These are phyloP conservation scores for Caenorhabditis remanei DNA, from an alignment of 1,140 invertebrate genomes.

Conservation along the genomic window DNA sequence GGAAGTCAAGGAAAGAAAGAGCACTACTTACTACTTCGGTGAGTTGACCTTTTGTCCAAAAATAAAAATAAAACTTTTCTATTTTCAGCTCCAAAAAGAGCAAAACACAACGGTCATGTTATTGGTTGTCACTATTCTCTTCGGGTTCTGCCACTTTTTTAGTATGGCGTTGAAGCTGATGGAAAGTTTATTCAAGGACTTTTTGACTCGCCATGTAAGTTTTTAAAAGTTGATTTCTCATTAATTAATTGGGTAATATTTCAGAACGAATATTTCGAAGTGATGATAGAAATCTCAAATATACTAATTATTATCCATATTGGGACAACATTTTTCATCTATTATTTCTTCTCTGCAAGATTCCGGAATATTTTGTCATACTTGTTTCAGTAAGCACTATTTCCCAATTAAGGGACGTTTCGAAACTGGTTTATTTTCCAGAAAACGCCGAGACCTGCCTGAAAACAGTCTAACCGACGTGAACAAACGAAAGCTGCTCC, in stretches of 20 bases:
- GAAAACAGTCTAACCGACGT: constrained; percentile 29
- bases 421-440: not conserved
- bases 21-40: constrained; percentile 38
- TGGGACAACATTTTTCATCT: constrained; percentile 31
- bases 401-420: not conserved
- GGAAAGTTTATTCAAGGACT: constrained; percentile 33
- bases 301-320: constrained; percentile 43
- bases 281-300: constrained; percentile 39
- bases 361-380: constrained; percentile 43
- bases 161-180: constrained; percentile 28
- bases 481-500: constrained; percentile 27
- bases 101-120: constrained; percentile 46
- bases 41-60: too few relatives aligned
- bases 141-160: constrained; percentile 44
- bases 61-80: too few relatives aligned
- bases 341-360: constrained; percentile 31
- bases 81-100: constrained; percentile 36
- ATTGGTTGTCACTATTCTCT: constrained; percentile 32
- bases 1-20: constrained; percentile 35
- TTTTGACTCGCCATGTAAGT: constrained; percentile 19
- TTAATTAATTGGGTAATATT: not conserved
- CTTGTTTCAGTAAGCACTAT: constrained; percentile 19
- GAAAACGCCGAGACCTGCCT: constrained; percentile 15
- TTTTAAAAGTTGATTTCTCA: too few relatives aligned
- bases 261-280: constrained; percentile 38